These are phyloP conservation scores for Daphoenositta chrysoptera DNA, from an alignment of 2,113 vertebrate species.

Conservation along the genomic window DNA sequence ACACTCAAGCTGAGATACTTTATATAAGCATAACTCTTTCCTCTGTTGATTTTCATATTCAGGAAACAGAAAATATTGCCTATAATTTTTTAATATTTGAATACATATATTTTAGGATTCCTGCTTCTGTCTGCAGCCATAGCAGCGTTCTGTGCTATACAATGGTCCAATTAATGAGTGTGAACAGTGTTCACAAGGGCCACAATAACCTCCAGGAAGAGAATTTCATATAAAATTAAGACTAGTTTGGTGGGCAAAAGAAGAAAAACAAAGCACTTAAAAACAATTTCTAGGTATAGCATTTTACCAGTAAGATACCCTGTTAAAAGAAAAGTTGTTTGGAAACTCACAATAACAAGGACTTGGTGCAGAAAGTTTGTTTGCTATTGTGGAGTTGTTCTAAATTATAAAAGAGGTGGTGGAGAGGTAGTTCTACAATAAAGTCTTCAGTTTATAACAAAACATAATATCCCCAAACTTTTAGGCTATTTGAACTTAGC, in stretches of 20 bases:
- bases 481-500: not conserved
- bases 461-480: not conserved
- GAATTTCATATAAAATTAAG: not conserved
- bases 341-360: not conserved
- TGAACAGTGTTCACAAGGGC: not conserved
- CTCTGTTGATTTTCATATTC: slow-evolving; percentile 62
- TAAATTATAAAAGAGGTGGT: not conserved
- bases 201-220: not conserved
- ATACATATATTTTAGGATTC: not conserved
- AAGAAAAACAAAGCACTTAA: not conserved
- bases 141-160: not conserved
- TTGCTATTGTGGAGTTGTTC: not conserved
- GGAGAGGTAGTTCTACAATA: not conserved
- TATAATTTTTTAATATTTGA: slow-evolving; percentile 40
- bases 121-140: slow-evolving; percentile 17
- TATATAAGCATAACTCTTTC: slow-evolving; percentile 43
- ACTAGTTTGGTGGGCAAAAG: not conserved
- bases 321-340: not conserved
- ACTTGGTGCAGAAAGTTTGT: not conserved
- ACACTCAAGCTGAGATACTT: slow-evolving; percentile 61
- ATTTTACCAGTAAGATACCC: not conserved
- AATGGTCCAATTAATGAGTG: not conserved
- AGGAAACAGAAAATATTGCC: slow-evolving; percentile 51
- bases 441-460: not conserved
- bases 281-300: not conserved